A percentile compares a stretch with the other conserved stretches of the same genome.
Evolutionary conservation across 2,888 invertebrate genomes (phyloP).

Genomic region (Eledona agricola): DNA sequence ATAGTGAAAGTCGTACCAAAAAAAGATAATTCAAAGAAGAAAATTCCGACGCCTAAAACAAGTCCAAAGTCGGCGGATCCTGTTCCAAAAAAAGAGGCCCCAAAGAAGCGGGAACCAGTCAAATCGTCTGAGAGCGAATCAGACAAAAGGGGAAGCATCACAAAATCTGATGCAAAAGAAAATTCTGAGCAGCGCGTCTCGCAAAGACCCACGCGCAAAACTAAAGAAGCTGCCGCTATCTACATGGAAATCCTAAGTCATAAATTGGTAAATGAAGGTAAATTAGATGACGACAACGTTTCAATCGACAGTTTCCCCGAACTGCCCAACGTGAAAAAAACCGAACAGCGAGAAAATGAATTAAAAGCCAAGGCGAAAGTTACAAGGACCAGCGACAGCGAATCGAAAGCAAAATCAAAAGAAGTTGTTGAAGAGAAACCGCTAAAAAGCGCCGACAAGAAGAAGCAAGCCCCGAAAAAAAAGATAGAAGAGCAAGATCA

Average conservation of each 20-base stretch:
- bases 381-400: constrained; percentile 41
- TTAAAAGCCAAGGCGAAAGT: constrained; percentile 64
- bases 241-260: constrained; percentile 79
- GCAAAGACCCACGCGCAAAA: constrained; percentile 71
- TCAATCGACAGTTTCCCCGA: constrained; percentile 75
- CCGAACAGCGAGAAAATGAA: constrained; percentile 69
- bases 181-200: constrained; percentile 29
- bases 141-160: constrained; percentile 21
- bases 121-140: constrained; percentile 11
- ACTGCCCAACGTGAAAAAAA: constrained; percentile 70
- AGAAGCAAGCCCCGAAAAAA: constrained; percentile 11
- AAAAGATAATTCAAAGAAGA: background rate
- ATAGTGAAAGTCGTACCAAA: no score
- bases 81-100: constrained; percentile 8
- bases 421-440: constrained; percentile 35
- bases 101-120: constrained; percentile 2
- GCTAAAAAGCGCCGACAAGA: constrained; percentile 7
- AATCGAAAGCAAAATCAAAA: constrained; percentile 34
- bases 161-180: constrained; percentile 20
- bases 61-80: no score
- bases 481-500: constrained; percentile 24
- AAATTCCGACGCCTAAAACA: background rate
- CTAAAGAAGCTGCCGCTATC: constrained; percentile 78
- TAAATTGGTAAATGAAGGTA: constrained; percentile 71
- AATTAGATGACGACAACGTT: constrained; percentile 70